Base-by-base conservation (phyloP, 2,888 invertebrate genomes). In the Diabrotica balteata region DNA sequence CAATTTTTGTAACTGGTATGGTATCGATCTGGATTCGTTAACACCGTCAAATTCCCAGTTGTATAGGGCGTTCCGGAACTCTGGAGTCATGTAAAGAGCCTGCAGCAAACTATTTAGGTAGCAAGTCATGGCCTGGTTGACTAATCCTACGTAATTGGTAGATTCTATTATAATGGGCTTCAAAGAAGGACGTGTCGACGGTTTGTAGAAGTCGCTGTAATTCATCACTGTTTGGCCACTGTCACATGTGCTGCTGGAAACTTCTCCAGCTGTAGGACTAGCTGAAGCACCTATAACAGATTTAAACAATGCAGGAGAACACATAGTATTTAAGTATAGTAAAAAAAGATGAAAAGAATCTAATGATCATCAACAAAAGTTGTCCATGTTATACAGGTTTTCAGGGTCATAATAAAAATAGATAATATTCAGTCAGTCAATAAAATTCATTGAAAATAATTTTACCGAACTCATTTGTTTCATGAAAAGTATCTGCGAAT, bases 81-180 rank as follows among this genome's bases (percentile, higher is more conserved):
- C 95, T 0, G 96, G 96, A 1, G 95, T 96, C 94, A 96, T 96
- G 80, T 89, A 96, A 7, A 96, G 85, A 0, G 95, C 93, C 85
- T 96, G 96, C 42, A 96, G 85, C 55, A 96, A 86, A 83, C 94
- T 94, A 84, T 96, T 96, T 67, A 96, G 86, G 81, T 96, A 96
- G 81, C 96, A 96, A 0, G 95, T 96, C 95, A 95, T 96, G 1
- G 95, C 95, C 83, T 95, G 93, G 83, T 95, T 95, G 8, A 94
- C 93, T 59, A 95, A 85, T 47, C 94, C 95, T 8, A 94, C 93
- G 82, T 91, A 93, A 68, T 79, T 82, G 47, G 77, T 74, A 9
- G 77, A 71, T 63, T 80, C 80, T 32, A 68, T 67, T 8, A 70
- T 52, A 50, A 70, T 63, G 6, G 72, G 69, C 49, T 67, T 70